Conservation (phyloP, 2,888 invertebrate genomes). For the Aethes cnicana region DNA sequence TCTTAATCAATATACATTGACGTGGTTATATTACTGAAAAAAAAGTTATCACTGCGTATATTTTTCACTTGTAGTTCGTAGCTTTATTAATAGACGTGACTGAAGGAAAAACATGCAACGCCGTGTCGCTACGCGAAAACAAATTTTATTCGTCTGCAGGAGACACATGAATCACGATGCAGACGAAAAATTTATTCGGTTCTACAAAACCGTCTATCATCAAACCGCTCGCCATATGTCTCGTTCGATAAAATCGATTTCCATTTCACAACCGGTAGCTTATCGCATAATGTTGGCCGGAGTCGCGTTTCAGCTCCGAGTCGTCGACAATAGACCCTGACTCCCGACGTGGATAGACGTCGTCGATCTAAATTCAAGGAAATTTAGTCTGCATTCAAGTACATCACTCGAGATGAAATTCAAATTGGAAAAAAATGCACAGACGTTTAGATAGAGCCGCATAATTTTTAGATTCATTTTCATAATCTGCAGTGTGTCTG, state of each 20-base stretch:
- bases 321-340: slow-evolving; percentile 37
- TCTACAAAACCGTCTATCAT: slow-evolving; percentile 57
- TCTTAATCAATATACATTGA: no score
- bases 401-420: slow-evolving; percentile 69
- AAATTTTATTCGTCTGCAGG: slow-evolving; percentile 76
- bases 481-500: slow-evolving; percentile 75
- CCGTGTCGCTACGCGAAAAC: slow-evolving; percentile 46
- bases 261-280: slow-evolving; percentile 37
- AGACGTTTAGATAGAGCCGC: slow-evolving; percentile 64
- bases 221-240: slow-evolving; percentile 35
- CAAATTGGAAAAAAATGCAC: slow-evolving; percentile 77
- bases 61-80: no score
- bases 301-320: slow-evolving; percentile 37
- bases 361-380: slow-evolving; percentile 80
- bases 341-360: slow-evolving; percentile 58
- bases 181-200: slow-evolving; percentile 65
- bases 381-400: slow-evolving; percentile 78
- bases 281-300: slow-evolving; percentile 31
- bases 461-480: slow-evolving; percentile 80
- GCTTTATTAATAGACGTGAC: no score
- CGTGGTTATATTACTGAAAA: no score
- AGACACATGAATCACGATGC: slow-evolving; percentile 78
- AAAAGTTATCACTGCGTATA: no score
- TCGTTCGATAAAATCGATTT: slow-evolving; percentile 39
- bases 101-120: slow-evolving; percentile 31